phyloP scores from a whole-genome alignment of 2,888 invertebrate species.

The Folsomia manolachei region DNA sequence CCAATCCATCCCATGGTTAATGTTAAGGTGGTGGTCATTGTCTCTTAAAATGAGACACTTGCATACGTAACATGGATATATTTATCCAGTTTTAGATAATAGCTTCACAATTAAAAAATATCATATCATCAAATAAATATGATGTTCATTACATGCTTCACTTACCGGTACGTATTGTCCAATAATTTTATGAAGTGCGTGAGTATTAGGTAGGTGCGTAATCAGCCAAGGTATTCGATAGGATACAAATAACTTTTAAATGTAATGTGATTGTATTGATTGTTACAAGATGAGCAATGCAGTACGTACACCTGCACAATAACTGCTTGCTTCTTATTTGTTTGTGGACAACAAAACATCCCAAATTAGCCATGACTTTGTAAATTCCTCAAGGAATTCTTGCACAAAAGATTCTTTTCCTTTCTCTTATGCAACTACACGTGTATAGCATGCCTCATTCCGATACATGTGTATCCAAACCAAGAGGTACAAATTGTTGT shows the following conservation, averaged over 20 bases:
- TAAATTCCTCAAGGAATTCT: slow-evolving; percentile 21
- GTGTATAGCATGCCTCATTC: not conserved
- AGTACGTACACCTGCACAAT: not conserved
- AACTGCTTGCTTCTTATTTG: slow-evolving; percentile 3
- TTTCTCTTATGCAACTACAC: not conserved
- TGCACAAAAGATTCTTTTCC: not conserved
- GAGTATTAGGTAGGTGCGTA: too few relatives aligned
- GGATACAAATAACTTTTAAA: too few relatives aligned
- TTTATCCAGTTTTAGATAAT: slow-evolving; percentile 18
- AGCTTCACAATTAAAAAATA: not conserved
- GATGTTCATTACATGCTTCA: not conserved
- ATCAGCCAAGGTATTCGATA: too few relatives aligned
- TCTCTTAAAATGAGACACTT: slow-evolving; percentile 32
- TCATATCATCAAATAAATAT: not conserved
- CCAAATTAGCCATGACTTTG: slow-evolving; percentile 22
- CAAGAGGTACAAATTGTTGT: too few relatives aligned
- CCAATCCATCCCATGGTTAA: slow-evolving; percentile 3
- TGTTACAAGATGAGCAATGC: not conserved
- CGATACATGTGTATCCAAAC: not conserved
- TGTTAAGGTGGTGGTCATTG: too few relatives aligned
- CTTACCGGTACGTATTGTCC: not conserved
- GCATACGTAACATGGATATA: too few relatives aligned
- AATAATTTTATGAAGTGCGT: too few relatives aligned
- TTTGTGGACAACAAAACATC: slow-evolving; percentile 8
- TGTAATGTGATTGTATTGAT: not conserved